Conservation (phyloP, 1,140 invertebrate species). For the Anadara kagoshimensis region DNA sequence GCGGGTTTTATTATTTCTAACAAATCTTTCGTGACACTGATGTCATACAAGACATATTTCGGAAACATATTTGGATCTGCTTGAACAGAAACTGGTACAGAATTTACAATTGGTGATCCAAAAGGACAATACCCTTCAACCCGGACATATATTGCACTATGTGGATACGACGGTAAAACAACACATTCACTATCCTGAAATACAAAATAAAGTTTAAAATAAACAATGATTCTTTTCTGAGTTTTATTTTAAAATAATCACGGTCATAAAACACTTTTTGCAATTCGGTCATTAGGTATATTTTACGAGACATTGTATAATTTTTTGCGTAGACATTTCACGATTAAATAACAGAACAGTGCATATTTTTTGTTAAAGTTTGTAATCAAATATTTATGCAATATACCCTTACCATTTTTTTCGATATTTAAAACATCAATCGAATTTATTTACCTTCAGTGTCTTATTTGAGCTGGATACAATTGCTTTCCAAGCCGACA, state of each 20-base stretch:
- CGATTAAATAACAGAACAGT: no score
- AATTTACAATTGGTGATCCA: background rate
- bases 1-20: background rate
- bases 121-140: background rate
- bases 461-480: background rate
- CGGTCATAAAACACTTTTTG: background rate
- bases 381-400: no score
- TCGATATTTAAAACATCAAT: no score
- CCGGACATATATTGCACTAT: background rate
- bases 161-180: background rate
- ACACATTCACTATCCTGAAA: background rate
- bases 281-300: background rate
- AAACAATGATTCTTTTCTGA: background rate
- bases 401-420: no score
- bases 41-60: conserved; percentile 15
- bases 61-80: conserved; percentile 9
- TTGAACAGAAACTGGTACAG: background rate
- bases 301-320: background rate
- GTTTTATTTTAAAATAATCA: background rate
- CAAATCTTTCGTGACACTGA: background rate
- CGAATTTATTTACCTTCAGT: no score
- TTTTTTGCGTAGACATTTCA: no score
- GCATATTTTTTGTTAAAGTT: no score
- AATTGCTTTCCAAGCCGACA: background rate
- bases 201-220: background rate